phyloP scores from a whole-genome alignment of 1,140 invertebrate species.

The Trinorchestia longiramus region DNA sequence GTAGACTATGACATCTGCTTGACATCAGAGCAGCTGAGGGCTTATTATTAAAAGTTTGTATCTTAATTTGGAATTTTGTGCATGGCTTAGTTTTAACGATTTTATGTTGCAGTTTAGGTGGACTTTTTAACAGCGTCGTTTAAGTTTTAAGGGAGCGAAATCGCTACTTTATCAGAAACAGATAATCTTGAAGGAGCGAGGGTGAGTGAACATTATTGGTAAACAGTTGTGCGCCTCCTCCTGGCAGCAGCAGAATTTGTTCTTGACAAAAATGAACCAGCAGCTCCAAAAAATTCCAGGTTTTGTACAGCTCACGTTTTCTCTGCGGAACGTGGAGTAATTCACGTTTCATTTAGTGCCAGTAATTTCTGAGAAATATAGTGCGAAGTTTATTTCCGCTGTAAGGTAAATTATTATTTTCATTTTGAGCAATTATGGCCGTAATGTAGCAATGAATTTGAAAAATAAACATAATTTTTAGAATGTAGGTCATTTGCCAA shows the following conservation, averaged over 20 bases:
- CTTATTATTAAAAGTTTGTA: neutral
- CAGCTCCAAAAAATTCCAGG: neutral
- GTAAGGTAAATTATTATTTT: neutral
- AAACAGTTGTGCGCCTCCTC: neutral
- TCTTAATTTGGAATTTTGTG: neutral
- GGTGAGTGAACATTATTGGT: neutral
- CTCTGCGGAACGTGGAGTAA: neutral
- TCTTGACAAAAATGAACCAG: neutral
- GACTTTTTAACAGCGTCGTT: neutral
- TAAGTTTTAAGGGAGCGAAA: neutral
- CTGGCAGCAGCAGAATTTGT: neutral
- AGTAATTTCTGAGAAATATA: neutral
- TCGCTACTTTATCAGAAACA: conserved; percentile 26
- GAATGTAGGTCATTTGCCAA: too few relatives aligned
- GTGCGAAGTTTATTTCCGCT: neutral
- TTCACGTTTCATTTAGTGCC: neutral
- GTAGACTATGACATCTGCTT: neutral
- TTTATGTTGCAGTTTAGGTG: neutral
- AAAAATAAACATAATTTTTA: too few relatives aligned
- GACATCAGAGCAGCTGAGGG: neutral
- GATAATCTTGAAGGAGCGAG: conserved; percentile 25
- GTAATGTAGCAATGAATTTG: neutral
- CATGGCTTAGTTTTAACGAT: neutral
- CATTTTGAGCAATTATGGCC: neutral
- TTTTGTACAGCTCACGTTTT: neutral